Conservation (phyloP, 2,797 vertebrate genomes). For the Coreius guichenoti region DNA sequence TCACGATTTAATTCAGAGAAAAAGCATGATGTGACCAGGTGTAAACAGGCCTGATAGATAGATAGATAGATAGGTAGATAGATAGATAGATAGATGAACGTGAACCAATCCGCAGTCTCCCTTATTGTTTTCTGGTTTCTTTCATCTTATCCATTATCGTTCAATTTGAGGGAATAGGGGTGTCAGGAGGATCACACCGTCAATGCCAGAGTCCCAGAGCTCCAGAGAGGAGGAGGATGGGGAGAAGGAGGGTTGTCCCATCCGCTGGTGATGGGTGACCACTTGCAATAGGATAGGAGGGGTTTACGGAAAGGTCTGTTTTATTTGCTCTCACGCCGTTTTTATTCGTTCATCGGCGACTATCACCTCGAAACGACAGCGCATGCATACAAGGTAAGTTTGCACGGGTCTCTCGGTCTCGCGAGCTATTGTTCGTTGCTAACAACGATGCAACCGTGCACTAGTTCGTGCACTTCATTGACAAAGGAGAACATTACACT, state of each 20-base stretch:
- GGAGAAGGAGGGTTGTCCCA: constrained; percentile 33
- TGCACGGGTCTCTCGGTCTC: background rate
- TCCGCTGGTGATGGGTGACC: constrained; percentile 38
- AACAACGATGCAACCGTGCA: background rate
- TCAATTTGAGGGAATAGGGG: background rate
- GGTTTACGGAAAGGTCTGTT: constrained; percentile 33
- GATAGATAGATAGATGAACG: background rate
- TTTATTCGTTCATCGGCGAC: constrained; percentile 21
- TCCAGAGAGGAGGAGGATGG: background rate
- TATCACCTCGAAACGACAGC: background rate
- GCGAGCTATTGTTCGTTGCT: constrained; percentile 21
- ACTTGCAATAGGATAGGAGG: constrained; percentile 54
- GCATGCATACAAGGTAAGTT: constrained; percentile 38
- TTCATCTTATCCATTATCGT: constrained; percentile 14
- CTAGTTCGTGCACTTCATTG: constrained; percentile 33
- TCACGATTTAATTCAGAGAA: too few relatives aligned
- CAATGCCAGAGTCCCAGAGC: constrained; percentile 10
- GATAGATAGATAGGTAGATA: background rate
- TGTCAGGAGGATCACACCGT: constrained; percentile 5
- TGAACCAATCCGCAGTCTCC: background rate
- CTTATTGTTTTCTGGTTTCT: background rate
- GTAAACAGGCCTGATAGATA: background rate
- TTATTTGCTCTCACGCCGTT: constrained; percentile 23
- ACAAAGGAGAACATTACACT: constrained; percentile 7
- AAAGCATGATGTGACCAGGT: too few relatives aligned